Conservation (phyloP, 92 coral and sea anemone species). For the Palythoa heliodiscus region DNA sequence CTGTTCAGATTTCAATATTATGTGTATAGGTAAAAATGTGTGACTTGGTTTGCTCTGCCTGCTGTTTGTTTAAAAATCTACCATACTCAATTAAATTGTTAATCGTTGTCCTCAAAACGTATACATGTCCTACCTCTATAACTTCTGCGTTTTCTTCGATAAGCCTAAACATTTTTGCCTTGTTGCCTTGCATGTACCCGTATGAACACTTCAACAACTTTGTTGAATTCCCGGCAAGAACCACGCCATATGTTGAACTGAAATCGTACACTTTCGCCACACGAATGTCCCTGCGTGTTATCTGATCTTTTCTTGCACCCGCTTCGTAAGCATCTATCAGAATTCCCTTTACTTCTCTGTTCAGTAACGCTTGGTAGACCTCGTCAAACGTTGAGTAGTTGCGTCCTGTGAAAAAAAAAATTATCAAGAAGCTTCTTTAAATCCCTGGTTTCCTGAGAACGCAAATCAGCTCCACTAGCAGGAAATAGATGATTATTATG, state of each 20-base stretch:
- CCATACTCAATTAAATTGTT: background rate
- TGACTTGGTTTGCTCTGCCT: background rate
- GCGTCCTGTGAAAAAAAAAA: conserved; percentile 17
- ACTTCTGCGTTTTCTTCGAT: conserved; percentile 13
- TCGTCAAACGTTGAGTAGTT: conserved; percentile 43
- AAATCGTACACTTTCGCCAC: conserved; percentile 44
- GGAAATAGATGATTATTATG: background rate
- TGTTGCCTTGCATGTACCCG: conserved; percentile 44
- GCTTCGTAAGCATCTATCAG: conserved; percentile 39
- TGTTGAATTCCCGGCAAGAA: conserved; percentile 39
- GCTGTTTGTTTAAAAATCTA: background rate
- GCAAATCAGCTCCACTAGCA: background rate
- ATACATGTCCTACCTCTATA: conserved; percentile 3
- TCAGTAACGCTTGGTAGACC: conserved; percentile 29
- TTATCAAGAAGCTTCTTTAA: background rate
- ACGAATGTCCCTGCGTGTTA: conserved; percentile 6
- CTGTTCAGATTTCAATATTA: no score
- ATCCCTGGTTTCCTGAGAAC: background rate
- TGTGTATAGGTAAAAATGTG: background rate
- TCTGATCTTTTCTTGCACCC: conserved; percentile 38
- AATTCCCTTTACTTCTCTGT: conserved; percentile 36
- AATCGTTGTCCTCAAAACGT: no score
- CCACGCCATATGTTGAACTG: conserved; percentile 42
- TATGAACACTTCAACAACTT: conserved; percentile 36
- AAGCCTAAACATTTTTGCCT: conserved; percentile 31